phyloP scores from a whole-genome alignment of 1,140 invertebrate species.

The Atta cephalotes region DNA sequence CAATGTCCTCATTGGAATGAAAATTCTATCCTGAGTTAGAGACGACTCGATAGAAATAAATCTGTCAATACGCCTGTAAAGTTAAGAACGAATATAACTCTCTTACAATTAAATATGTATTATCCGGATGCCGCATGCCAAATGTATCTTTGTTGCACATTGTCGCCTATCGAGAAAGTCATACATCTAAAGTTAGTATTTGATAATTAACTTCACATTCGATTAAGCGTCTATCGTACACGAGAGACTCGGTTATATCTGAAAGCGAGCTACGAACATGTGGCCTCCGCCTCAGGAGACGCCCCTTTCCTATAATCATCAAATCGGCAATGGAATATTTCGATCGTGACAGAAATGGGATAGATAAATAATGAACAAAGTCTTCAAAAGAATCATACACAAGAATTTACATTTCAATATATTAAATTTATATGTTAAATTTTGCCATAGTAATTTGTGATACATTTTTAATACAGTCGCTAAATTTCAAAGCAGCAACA shows the following conservation, averaged over 20 bases:
- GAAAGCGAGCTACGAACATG: conserved; percentile 82
- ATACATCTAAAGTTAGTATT: conserved; percentile 66
- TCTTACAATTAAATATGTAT: conserved; percentile 24
- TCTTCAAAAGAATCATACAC: background rate
- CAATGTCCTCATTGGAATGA: background rate
- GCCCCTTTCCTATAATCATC: conserved; percentile 83
- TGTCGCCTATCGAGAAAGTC: conserved; percentile 1
- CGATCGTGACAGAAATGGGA: conserved; percentile 37
- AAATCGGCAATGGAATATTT: conserved; percentile 71
- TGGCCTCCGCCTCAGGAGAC: conserved; percentile 83
- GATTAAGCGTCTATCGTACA: conserved; percentile 77
- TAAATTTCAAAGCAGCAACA: background rate
- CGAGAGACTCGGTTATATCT: conserved; percentile 80
- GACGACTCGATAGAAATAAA: conserved; percentile 35
- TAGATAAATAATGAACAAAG: conserved; percentile 13
- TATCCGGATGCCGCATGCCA: background rate
- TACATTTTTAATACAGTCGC: background rate
- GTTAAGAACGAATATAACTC: conserved; percentile 22
- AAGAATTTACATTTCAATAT: background rate
- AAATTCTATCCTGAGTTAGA: conserved; percentile 6
- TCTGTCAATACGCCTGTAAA: conserved; percentile 24
- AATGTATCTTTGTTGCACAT: conserved; percentile 1
- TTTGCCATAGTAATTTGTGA: background rate
- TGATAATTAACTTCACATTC: conserved; percentile 70
- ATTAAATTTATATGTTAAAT: background rate